A percentile compares a stretch with the other conserved stretches of the same genome.
Conservation (phyloP, 2,113 vertebrate genomes). For the Chauna torquata region DNA sequence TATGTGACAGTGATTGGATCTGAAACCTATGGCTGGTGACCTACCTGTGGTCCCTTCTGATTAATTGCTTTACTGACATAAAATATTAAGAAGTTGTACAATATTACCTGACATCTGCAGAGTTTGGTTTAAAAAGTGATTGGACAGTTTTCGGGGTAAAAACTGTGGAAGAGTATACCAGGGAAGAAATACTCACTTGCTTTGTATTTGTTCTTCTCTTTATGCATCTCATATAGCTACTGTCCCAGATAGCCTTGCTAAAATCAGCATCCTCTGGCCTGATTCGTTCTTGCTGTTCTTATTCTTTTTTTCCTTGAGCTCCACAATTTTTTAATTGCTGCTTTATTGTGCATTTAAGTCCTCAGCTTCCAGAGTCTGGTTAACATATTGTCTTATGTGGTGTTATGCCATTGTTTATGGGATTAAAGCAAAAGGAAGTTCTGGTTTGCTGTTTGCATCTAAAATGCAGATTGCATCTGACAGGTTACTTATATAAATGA, state of each 20-base stretch:
- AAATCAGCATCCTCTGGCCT: neutral
- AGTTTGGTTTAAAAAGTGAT: neutral
- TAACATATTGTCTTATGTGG: conserved; percentile 39
- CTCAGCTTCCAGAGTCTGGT: neutral
- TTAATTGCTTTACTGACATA: neutral
- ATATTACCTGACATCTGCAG: neutral
- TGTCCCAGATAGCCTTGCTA: neutral
- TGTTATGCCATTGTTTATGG: neutral
- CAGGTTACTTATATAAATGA: neutral
- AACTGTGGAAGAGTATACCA: neutral
- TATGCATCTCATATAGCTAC: neutral
- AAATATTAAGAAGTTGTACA: neutral
- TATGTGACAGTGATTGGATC: neutral
- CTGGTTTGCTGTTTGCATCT: conserved; percentile 1
- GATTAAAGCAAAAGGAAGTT: conserved; percentile 50
- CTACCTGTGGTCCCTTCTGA: neutral
- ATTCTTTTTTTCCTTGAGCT: conserved; percentile 13
- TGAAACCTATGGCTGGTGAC: neutral
- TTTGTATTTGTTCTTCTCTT: neutral
- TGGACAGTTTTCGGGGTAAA: neutral
- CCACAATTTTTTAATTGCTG: conserved; percentile 1
- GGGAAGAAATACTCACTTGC: neutral
- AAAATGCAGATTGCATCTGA: neutral
- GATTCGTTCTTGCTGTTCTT: neutral
- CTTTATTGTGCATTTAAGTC: conserved; percentile 20